Percentiles rank a stretch among this genome's conserved stretches.
These are phyloP conservation scores for Melanerpes aurifrons DNA, from an alignment of 2,113 vertebrate species.

Conservation along the genomic window DNA sequence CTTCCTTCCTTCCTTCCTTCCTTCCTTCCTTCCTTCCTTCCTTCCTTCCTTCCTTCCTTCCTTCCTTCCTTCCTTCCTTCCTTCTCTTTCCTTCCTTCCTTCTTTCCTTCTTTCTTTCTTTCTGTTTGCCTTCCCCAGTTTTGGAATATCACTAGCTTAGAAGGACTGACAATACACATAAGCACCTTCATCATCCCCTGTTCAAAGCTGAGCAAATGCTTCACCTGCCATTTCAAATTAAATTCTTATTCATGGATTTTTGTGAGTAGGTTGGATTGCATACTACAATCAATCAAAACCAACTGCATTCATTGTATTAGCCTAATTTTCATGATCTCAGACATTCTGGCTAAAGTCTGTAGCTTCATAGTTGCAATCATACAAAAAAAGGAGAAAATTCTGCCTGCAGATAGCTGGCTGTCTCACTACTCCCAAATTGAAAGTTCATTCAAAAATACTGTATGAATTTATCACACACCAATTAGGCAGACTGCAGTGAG, in stretches of 20 bases:
- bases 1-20: no score
- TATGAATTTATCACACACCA: neutral
- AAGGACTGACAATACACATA: neutral
- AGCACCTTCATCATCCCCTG: neutral
- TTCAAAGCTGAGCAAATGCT: neutral
- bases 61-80: no score
- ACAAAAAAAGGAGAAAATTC: neutral
- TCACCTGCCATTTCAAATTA: slow-evolving; percentile 1
- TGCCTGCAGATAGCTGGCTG: neutral
- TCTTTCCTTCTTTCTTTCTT: rapidly evolving
- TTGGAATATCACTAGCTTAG: neutral
- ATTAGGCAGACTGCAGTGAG: neutral
- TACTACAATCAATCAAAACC: neutral
- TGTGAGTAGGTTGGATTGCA: neutral
- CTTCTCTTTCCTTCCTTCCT: no score
- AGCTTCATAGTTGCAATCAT: neutral
- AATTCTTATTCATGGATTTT: neutral
- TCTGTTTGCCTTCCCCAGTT: neutral
- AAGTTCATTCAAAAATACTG: neutral
- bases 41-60: neutral
- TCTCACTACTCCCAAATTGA: rapidly evolving
- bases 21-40: no score
- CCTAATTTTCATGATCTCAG: slow-evolving; percentile 1
- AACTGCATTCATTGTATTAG: neutral
- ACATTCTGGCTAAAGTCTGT: neutral